Conservation (phyloP, 2,113 vertebrate genomes). For the Serinus canaria region DNA sequence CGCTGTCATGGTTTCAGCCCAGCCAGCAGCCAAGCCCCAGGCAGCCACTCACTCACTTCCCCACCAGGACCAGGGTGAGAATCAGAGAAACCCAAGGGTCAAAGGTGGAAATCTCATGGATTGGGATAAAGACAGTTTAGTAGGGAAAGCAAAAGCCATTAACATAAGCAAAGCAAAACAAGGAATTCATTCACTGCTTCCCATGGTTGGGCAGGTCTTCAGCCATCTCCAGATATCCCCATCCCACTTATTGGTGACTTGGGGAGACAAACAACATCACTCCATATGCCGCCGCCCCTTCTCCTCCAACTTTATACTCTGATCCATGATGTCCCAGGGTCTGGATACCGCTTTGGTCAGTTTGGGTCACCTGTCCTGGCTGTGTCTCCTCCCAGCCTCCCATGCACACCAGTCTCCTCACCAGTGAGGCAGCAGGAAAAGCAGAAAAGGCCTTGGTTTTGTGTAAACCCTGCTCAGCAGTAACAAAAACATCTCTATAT, state of each 20-base stretch:
- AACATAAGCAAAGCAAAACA: not conserved
- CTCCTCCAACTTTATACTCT: too few relatives aligned
- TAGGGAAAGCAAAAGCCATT: not conserved
- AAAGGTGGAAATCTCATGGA: not conserved
- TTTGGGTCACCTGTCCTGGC: not conserved
- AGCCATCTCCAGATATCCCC: not conserved
- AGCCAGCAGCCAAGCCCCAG: not conserved
- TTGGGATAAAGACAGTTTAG: not conserved
- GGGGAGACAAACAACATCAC: not conserved
- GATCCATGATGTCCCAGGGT: not conserved
- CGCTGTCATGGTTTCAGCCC: not conserved
- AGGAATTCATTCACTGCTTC: not conserved
- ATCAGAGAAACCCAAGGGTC: not conserved
- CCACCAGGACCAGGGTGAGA: not conserved
- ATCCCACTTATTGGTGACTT: fast-evolving
- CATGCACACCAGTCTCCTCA: not conserved
- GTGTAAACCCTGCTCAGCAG: not conserved
- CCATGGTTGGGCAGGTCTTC: not conserved
- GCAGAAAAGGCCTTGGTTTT: not conserved
- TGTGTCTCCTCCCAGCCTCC: not conserved
- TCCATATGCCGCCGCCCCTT: fast-evolving
- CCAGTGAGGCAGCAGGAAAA: not conserved
- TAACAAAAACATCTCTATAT: not conserved
- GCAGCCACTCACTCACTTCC: not conserved
- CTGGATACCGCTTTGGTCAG: not conserved